phyloP scores from a whole-genome alignment of 2,888 invertebrate species.

The Agrotis exclamationis region DNA sequence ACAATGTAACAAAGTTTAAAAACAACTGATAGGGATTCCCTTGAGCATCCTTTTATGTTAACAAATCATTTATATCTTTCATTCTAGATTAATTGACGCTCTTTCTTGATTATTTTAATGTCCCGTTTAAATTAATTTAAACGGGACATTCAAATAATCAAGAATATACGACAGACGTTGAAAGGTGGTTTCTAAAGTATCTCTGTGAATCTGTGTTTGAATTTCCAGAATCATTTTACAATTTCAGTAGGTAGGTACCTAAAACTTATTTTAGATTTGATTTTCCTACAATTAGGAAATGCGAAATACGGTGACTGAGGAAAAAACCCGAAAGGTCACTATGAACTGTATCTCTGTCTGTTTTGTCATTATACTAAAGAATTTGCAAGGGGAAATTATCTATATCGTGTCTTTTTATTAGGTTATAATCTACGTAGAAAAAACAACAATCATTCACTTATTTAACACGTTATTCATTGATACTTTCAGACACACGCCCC shows the following conservation, averaged over 20 bases:
- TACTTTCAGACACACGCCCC: too few relatives aligned
- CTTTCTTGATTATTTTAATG: constrained; percentile 33
- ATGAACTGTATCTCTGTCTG: too few relatives aligned
- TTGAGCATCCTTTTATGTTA: constrained; percentile 28
- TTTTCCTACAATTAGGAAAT: not conserved
- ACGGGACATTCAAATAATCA: constrained; percentile 41
- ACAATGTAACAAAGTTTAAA: constrained; percentile 28
- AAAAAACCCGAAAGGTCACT: too few relatives aligned
- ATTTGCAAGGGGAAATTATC: too few relatives aligned
- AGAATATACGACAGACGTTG: constrained; percentile 21
- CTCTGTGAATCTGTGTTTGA: not conserved
- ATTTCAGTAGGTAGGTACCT: not conserved
- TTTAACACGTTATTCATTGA: too few relatives aligned
- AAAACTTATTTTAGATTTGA: not conserved
- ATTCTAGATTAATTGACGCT: constrained; percentile 28
- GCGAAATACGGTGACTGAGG: not conserved
- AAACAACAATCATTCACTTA: too few relatives aligned
- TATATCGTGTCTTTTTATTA: too few relatives aligned
- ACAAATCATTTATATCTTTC: constrained; percentile 41
- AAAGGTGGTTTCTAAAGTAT: not conserved
- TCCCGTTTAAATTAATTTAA: constrained; percentile 41
- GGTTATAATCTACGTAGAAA: too few relatives aligned
- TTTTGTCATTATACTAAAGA: too few relatives aligned
- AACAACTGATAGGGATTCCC: constrained; percentile 13
- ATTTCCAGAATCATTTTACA: not conserved